Base-by-base conservation (phyloP, 2,113 vertebrate species). In the Isichthys henryi region DNA sequence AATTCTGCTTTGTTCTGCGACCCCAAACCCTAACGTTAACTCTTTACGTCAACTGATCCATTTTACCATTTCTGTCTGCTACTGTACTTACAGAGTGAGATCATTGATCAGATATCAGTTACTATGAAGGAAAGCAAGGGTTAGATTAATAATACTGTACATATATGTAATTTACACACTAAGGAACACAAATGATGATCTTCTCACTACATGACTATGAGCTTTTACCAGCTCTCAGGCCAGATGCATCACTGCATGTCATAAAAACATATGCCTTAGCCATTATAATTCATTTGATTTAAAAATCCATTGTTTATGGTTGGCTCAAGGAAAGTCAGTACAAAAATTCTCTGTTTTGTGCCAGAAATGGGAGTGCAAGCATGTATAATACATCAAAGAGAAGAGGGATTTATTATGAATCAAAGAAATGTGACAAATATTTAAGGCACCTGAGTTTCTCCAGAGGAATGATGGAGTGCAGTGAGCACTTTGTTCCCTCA, bases 341-440 rank as follows among this genome's bases (percentile, higher is more conserved):
- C 35, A 43, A 80, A 80, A 70, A 31, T 31, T 11, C n/a, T 66
- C n/a, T 80, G 74, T 19, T 43, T 80, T 80, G 31, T 80, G 74
- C 35, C 35, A 43, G 31, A 80, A 80, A 80, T 80, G 35, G 15
- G 35, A 43, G 35, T 43, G 31, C 74, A 80, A 39, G 31, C 74
- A 80, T 80, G 31, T 80, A 80, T 80, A 80, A 80, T 80, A 80
- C 74, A 80, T 80, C 31, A 80, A 43, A 80, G 74, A 35, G 15
- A 80, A 7, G 35, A 43, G 74, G 13, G 74, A 80, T 80, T 80
- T 80, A 80, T 80, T 80, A 80, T 80, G 74, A 80, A 80, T 80
- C 74, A 80, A 80, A 80, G 74, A 80, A 80, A 80, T 35, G 13
- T 80, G 74, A 80, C 74, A 80, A 43, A 80, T 70, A 70, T 80